Conservation (phyloP, 2,888 invertebrate genomes). For the Athalia cordata region DNA sequence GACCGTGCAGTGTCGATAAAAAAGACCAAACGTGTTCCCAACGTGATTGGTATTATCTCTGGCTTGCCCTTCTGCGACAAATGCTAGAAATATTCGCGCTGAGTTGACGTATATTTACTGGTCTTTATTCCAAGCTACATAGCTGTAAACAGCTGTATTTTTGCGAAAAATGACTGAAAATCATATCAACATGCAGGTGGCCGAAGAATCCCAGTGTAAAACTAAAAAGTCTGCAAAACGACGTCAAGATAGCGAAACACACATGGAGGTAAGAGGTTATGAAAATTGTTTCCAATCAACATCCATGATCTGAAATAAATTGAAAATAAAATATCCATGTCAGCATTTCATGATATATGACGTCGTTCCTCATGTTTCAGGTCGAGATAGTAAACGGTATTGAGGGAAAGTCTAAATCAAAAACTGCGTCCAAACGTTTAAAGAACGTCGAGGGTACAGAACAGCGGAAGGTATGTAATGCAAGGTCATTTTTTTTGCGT, state of each 20-base stretch:
- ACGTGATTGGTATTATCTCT: background rate
- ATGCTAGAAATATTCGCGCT: slow-evolving; percentile 2
- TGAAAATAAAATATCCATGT: background rate
- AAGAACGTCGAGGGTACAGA: slow-evolving; percentile 63
- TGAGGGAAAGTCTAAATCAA: slow-evolving; percentile 74
- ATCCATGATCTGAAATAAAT: background rate
- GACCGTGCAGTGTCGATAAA: slow-evolving; percentile 10
- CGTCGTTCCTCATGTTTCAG: slow-evolving; percentile 60
- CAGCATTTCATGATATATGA: background rate
- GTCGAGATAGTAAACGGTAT: slow-evolving; percentile 82
- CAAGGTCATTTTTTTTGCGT: no score
- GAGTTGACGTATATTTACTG: slow-evolving; percentile 11
- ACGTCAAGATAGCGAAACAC: slow-evolving; percentile 35
- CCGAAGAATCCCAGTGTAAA: slow-evolving; percentile 19
- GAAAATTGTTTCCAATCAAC: background rate
- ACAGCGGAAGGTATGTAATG: slow-evolving; percentile 63
- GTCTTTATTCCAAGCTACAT: background rate
- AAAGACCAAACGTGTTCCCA: background rate
- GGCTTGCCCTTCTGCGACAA: slow-evolving; percentile 3
- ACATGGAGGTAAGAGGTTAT: slow-evolving; percentile 44
- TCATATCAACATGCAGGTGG: slow-evolving; percentile 21
- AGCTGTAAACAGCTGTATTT: background rate
- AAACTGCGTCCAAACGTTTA: slow-evolving; percentile 67
- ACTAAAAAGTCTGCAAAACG: slow-evolving; percentile 19
- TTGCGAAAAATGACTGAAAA: slow-evolving; percentile 28